Evolutionary conservation across 2,888 invertebrate genomes (phyloP).

Genomic region (Eupeodes luniger): DNA sequence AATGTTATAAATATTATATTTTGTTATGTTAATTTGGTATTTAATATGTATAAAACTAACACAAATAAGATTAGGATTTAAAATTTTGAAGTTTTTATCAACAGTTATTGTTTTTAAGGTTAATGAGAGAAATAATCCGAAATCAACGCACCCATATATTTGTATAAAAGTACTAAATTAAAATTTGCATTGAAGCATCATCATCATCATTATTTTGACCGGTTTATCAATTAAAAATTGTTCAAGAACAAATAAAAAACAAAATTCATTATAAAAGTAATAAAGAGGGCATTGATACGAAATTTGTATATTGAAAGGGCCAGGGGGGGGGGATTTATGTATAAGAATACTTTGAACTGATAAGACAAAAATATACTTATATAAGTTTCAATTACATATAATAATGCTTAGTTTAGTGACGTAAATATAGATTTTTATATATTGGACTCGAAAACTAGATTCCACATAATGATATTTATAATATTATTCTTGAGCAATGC

Average conservation of each 20-base stretch:
- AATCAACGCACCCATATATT: neutral
- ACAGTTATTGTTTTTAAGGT: neutral
- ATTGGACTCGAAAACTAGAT: too few species aligned
- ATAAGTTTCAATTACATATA: neutral
- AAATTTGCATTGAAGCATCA: neutral
- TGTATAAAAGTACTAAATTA: neutral
- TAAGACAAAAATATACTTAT: neutral
- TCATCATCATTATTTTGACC: neutral
- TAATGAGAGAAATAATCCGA: neutral
- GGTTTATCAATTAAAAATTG: constrained; percentile 10
- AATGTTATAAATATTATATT: neutral
- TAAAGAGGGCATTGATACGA: neutral
- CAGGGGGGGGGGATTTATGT: neutral
- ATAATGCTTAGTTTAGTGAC: neutral
- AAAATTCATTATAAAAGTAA: neutral
- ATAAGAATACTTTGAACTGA: neutral
- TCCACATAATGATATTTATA: too few species aligned
- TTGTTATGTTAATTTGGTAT: too few species aligned
- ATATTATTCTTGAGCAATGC: too few species aligned
- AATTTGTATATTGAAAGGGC: neutral
- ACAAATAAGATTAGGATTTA: neutral
- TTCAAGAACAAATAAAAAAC: neutral
- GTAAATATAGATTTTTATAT: neutral
- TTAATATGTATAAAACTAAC: too few species aligned
- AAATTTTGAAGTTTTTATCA: neutral